Evolutionary conservation across 2,113 vertebrate genomes (phyloP).

Genomic region (Promerops cafer): DNA sequence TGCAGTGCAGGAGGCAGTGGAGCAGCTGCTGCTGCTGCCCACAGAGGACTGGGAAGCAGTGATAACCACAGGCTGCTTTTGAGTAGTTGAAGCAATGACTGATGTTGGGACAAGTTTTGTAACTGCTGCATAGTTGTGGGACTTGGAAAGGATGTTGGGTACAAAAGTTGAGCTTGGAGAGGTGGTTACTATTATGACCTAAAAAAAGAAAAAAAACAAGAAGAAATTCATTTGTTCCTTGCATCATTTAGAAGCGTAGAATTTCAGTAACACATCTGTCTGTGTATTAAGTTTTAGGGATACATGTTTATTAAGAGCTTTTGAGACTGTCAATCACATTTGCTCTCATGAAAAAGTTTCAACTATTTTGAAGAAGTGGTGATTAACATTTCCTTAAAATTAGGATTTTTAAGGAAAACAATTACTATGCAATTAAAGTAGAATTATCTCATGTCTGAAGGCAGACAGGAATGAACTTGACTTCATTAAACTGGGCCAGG

Average conservation of each 20-base stretch:
- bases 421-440: not conserved
- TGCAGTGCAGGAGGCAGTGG: conserved; percentile 67
- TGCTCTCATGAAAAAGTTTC: not conserved
- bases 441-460: not conserved
- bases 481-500: not conserved
- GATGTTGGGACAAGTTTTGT: conserved; percentile 90
- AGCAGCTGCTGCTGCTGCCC: conserved; percentile 67
- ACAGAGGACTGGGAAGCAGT: conserved; percentile 78
- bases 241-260: not conserved
- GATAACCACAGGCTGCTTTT: conserved; percentile 92
- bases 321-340: not conserved
- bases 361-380: not conserved
- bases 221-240: conserved; percentile 48
- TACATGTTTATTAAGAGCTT: not conserved
- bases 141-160: conserved; percentile 98
- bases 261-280: not conserved
- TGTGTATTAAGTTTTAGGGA: not conserved
- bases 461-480: not conserved
- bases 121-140: conserved; percentile 91
- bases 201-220: not conserved
- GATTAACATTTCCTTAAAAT: not conserved
- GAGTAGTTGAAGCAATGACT: conserved; percentile 82
- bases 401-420: not conserved
- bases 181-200: conserved; percentile 99
- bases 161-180: conserved; percentile 97